Base-by-base conservation (phyloP, 2,888 invertebrate genomes). In the Spodoptera picta region DNA sequence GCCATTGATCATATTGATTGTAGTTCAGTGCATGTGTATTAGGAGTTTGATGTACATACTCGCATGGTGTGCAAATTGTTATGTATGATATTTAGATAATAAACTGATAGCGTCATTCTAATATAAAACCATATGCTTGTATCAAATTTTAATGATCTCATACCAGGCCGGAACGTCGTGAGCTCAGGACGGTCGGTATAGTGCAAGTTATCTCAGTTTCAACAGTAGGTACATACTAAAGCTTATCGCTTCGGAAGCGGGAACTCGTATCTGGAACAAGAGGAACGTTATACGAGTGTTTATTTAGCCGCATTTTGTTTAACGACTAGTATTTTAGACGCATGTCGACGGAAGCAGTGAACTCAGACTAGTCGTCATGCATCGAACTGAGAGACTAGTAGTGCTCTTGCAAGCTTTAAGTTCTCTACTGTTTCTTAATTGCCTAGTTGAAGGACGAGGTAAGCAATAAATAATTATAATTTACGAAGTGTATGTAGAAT, bases 201-300 rank as follows among this genome's bases (percentile, higher is more conserved):
- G 53, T 51, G 49, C 23, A 10, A 44, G 48, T 12, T 68, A 64
- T 42, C 55, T 62, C 52, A 52, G 56, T 65, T 76, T 75, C 73
- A 71, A 63, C 59, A 50, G 41, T 71, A 72, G 69, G 73, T 70
- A 63, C 65, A 55, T 63, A 69, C 52, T 74, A 67, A 63, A 85
- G 82, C 81, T 92, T 92, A 92, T 92, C 91, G 86, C 61, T 71
- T 84, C 86, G 90, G 90, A 80, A 85, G 76, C 78, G 69, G 77
- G 79, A 75, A 66, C 75, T 61, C 63, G 75, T 87, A 90, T 87
- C 86, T 88, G 82, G 89, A 86, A 79, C 90, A 84, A 81, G 71
- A 73, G 79, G 77, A 79, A 82, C 82, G 73, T 77, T 86, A 83
- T 80, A 84, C 77, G 73, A 82, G 79, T 81, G 81, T 83, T 84